Conservation (phyloP, 2,888 invertebrate genomes). For the Ctenicera cuprea region DNA sequence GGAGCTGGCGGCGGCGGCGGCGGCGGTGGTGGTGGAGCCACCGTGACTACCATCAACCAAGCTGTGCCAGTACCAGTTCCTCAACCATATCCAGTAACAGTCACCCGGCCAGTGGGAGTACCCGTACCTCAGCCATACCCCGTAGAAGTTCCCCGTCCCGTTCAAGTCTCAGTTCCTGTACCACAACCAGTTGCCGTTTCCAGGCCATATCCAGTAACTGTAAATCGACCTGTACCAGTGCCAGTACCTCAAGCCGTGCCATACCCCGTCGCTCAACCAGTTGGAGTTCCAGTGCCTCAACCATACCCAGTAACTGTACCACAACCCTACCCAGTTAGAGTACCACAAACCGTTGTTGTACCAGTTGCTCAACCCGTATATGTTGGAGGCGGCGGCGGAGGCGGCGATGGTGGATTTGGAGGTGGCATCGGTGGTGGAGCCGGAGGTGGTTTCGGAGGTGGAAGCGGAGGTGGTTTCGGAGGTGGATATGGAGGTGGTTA, state of each 20-base stretch:
- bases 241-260: slow-evolving; percentile 74
- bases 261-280: slow-evolving; percentile 70
- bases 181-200: slow-evolving; percentile 68
- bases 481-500: slow-evolving; percentile 40
- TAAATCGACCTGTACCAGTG: slow-evolving; percentile 55
- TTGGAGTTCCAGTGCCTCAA: slow-evolving; percentile 73
- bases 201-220: slow-evolving; percentile 67
- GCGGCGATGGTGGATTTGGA: slow-evolving; percentile 44
- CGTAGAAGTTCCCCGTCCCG: slow-evolving; percentile 73
- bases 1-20: slow-evolving; percentile 47
- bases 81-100: slow-evolving; percentile 70
- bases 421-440: slow-evolving; percentile 52
- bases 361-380: slow-evolving; percentile 75
- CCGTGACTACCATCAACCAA: slow-evolving; percentile 66
- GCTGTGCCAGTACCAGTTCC: slow-evolving; percentile 69
- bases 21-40: slow-evolving; percentile 64
- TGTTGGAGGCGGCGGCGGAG: slow-evolving; percentile 60
- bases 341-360: slow-evolving; percentile 74
- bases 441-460: slow-evolving; percentile 39
- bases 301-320: slow-evolving; percentile 76
- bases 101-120: slow-evolving; percentile 73
- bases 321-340: slow-evolving; percentile 71
- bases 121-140: slow-evolving; percentile 75
- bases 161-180: slow-evolving; percentile 71
- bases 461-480: slow-evolving; percentile 50